phyloP scores from a whole-genome alignment of 2,797 vertebrate species.

The Lacerta viridis region DNA sequence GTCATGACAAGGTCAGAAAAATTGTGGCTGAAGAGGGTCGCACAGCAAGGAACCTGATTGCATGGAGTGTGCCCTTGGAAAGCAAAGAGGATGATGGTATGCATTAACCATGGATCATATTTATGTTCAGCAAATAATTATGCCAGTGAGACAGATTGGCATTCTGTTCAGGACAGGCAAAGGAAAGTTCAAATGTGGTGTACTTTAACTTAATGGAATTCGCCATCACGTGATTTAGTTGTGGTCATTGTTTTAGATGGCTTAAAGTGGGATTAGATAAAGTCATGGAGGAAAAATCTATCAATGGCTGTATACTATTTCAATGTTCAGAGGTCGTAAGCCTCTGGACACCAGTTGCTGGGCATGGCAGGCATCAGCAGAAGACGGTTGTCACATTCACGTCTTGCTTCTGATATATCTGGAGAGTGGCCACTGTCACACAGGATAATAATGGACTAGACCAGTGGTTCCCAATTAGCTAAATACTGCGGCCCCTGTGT shows the following conservation, averaged over 20 bases:
- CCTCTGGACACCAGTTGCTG: neutral
- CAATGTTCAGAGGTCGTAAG: neutral
- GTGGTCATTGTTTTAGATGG: neutral
- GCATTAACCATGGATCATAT: slow-evolving; percentile 46
- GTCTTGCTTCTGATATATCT: neutral
- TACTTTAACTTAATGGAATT: neutral
- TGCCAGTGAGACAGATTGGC: too few species aligned
- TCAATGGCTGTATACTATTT: neutral
- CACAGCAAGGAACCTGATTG: slow-evolving; percentile 95
- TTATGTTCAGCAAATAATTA: neutral
- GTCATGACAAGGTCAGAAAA: slow-evolving; percentile 97
- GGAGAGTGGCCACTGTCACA: neutral
- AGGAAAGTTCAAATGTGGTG: neutral
- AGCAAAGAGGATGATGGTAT: slow-evolving; percentile 95
- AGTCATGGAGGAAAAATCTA: neutral
- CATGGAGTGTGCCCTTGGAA: slow-evolving; percentile 96
- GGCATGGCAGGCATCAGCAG: neutral
- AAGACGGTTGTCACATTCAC: neutral
- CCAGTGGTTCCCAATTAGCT: too few species aligned
- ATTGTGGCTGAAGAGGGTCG: slow-evolving; percentile 98
- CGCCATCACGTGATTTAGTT: too few species aligned
- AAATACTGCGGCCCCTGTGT: too few species aligned
- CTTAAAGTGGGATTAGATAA: neutral
- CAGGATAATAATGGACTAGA: neutral
- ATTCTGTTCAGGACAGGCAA: neutral